These are phyloP conservation scores for Neoitamus cyanurus DNA, from an alignment of 2,888 invertebrate species.

Conservation along the genomic window DNA sequence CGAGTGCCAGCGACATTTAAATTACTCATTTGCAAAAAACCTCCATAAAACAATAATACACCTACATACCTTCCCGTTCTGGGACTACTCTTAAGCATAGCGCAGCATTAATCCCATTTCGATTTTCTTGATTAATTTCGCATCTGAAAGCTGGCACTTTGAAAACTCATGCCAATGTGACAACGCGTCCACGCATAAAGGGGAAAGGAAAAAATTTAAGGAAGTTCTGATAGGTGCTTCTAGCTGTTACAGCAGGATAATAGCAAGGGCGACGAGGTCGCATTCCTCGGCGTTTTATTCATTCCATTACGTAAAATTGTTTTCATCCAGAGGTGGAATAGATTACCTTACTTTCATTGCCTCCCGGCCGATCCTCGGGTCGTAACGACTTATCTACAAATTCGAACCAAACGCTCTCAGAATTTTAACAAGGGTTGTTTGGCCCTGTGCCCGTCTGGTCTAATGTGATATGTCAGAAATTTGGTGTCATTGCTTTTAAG, in stretches of 20 bases:
- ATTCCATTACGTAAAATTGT: slow-evolving; percentile 29
- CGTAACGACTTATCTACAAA: slow-evolving; percentile 1
- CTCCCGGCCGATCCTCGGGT: background rate
- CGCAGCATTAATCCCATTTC: slow-evolving; percentile 15
- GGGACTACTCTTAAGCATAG: background rate
- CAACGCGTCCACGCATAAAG: background rate
- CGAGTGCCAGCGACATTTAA: background rate
- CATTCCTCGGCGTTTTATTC: slow-evolving; percentile 17
- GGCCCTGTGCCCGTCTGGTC: background rate
- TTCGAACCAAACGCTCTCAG: background rate
- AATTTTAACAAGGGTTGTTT: slow-evolving; percentile 1
- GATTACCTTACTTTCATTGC: slow-evolving; percentile 3
- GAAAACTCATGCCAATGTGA: background rate
- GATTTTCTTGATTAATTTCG: slow-evolving; percentile 29
- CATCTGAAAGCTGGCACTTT: slow-evolving; percentile 1
- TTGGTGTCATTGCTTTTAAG: background rate
- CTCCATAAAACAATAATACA: slow-evolving; percentile 2
- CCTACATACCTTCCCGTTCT: background rate
- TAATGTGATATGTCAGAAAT: background rate
- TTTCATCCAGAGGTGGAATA: slow-evolving; percentile 24
- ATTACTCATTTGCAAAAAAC: slow-evolving; percentile 13
- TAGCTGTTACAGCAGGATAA: background rate
- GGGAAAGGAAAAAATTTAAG: background rate
- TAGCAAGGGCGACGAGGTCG: background rate
- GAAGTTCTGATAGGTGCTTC: background rate